A percentile compares a stretch with the other conserved stretches of the same genome.
These are phyloP conservation scores for Todus mexicanus DNA, from an alignment of 2,797 vertebrate species.

Conservation along the genomic window DNA sequence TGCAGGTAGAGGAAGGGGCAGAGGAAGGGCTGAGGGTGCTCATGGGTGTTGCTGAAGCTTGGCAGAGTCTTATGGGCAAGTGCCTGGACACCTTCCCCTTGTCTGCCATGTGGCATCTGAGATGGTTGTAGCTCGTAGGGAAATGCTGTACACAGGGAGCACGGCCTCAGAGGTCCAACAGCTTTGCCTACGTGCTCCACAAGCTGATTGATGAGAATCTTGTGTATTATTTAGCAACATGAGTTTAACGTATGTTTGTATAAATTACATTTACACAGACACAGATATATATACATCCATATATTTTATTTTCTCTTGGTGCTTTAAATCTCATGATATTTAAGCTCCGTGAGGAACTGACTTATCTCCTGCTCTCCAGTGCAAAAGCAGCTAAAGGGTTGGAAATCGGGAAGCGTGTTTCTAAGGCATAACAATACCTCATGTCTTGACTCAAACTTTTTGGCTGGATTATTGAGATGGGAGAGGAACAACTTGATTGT, in stretches of 20 bases:
- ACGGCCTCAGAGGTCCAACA: rapidly evolving
- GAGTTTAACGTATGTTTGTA: background rate
- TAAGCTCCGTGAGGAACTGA: background rate
- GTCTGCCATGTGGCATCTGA: background rate
- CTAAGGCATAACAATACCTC: background rate
- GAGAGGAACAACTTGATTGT: background rate
- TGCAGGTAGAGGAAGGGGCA: background rate
- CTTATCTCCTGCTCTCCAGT: background rate
- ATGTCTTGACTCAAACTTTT: background rate
- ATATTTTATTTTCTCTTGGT: background rate
- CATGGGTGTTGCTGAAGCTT: background rate
- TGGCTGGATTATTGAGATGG: background rate
- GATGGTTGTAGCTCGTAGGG: background rate
- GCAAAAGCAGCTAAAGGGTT: background rate
- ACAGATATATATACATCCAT: background rate
- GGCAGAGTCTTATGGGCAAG: background rate
- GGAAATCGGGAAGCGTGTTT: background rate
- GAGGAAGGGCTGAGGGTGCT: no score
- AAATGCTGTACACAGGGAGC: rapidly evolving
- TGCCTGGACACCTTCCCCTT: background rate
- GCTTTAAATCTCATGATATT: background rate
- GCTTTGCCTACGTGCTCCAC: background rate
- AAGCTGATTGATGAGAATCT: background rate
- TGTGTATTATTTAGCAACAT: background rate
- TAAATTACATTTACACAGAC: background rate